These are phyloP conservation scores for Venustoraphidia nigricollis DNA, from an alignment of 2,888 invertebrate species.

Conservation along the genomic window DNA sequence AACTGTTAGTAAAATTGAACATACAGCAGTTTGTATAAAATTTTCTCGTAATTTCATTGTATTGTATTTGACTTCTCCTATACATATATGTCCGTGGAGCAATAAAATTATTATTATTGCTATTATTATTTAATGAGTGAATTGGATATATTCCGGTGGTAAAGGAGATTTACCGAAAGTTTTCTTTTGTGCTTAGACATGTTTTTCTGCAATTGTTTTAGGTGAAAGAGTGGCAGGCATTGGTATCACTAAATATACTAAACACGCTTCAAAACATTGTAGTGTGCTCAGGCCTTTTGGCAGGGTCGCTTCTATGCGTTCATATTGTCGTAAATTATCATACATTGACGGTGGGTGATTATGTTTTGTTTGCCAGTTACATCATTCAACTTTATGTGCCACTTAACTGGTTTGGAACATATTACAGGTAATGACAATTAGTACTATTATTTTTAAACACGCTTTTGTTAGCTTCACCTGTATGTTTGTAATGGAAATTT, in stretches of 20 bases:
- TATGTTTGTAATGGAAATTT: too few relatives aligned
- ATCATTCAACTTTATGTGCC: slow-evolving; percentile 90
- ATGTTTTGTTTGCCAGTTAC: slow-evolving; percentile 89
- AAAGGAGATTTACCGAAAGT: too few relatives aligned
- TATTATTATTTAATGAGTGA: too few relatives aligned
- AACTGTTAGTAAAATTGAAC: too few relatives aligned
- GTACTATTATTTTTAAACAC: slow-evolving; percentile 1
- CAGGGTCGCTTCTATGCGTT: slow-evolving; percentile 79
- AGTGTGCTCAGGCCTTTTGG: slow-evolving; percentile 69
- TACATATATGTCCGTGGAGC: too few relatives aligned
- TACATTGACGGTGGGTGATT: slow-evolving; percentile 80
- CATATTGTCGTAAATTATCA: slow-evolving; percentile 61
- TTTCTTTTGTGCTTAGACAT: not conserved
- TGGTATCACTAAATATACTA: slow-evolving; percentile 72
- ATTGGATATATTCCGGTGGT: too few relatives aligned
- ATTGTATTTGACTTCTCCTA: too few relatives aligned
- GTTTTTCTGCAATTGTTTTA: slow-evolving; percentile 28
- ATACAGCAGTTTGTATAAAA: too few relatives aligned
- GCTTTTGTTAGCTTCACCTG: too few relatives aligned
- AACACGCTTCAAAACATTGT: slow-evolving; percentile 86
- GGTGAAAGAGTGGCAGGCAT: slow-evolving; percentile 80
- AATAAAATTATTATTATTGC: too few relatives aligned
- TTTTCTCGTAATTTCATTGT: too few relatives aligned
- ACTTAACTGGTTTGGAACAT: slow-evolving; percentile 95
- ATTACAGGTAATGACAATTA: slow-evolving; percentile 60